Base-by-base conservation (phyloP, 2,888 invertebrate species). In the Eurois occulta region DNA sequence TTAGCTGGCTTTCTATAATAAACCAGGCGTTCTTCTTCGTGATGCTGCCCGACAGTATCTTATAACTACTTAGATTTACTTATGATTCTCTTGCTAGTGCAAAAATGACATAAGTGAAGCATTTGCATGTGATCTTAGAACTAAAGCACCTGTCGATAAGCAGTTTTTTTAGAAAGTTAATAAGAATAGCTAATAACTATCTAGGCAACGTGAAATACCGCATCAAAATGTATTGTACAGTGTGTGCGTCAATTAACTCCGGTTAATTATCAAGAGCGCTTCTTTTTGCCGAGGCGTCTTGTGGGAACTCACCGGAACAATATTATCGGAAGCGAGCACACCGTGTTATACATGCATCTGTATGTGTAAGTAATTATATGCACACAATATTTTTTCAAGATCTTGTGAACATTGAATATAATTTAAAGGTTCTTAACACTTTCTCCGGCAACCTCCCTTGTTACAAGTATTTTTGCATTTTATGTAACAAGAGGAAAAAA, bases 251-350 rank as follows among this genome's bases (percentile, higher is more conserved):
- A 87, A 89, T 89, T 88, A 87, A 74, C 85, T 86, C 76, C 64
- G 55, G 86, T 92, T 94, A 93, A 94, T 94, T 94, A 95, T 94
- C 90, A 92, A 92, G 93, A 93, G 91, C 91, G 91, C 90, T 90
- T 91, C 91, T 95, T 94, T 93, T 94, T 94, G 92, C 89, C 84
- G 86, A 80, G 80, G 77, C 86, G 85, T 85, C 81, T 89, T 93
- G 95, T 96, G 96, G 94, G 96, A 96, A 96, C 90, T 75, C 80
- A 92, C 93, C 93, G 94, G 94, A 95, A 95, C 95, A 95, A 94
- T 95, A 93, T 93, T 93, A 94, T 94, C 94, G 93, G 93, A 94
- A 93, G 92, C 88, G 83, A 65, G 72, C 89, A 83, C 80, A 82
- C 86, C 79, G 67, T 73, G 52, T 35, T 73, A 58, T 67, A 83